Evolutionary conservation across 2,888 invertebrate species (phyloP), one percentile per base, ranked within the genome.

Genomic region (Orthosia gracilis): DNA sequence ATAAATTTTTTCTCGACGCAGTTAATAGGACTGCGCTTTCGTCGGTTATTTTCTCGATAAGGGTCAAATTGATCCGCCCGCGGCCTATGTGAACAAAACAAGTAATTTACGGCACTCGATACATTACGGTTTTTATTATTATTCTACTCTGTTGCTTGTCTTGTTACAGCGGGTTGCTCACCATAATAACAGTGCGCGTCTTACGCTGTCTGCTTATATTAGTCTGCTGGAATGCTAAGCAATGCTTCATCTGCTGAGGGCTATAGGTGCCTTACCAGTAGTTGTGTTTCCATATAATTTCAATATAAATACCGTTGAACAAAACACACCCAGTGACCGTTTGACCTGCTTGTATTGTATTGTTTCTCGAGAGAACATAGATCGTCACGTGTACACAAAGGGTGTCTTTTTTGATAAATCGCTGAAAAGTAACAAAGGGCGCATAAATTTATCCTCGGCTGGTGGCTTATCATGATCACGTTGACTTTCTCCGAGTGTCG

Each of bases 371-470:
- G 76, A 82, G 75, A 71, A 80, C 79, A 81, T 83, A 83, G 83
- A 83, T 76, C 67, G 74, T 78, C 73, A 79, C 62, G 78, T 78
- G 70, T 77, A 77, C 82, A 91, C 90, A 93, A 92, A 91, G 90
- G 89, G 91, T 86, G 87, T 88, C 83, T 90, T 93, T 94, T 94
- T 94, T 95, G 94, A 95, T 95, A 94, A 94, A 95, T 95, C 91
- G 91, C 91, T 88, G 92, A 94, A 94, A 95, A 95, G 94, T 95
- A 94, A 96, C 95, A 96, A 96, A 96, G 95, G 94, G 91, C 94
- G 92, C 93, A 96, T 96, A 96, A 95, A 96, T 95, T 95, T 93
- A 94, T 93, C 91, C 92, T 84, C 89, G 86, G 88, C 89, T 89
- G 88, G 91, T 89, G 89, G 91, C 93, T 95, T 96, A 96, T 96